Base-by-base conservation (phyloP, 2,797 vertebrate species). In the Pangasius mekongensis region DNA sequence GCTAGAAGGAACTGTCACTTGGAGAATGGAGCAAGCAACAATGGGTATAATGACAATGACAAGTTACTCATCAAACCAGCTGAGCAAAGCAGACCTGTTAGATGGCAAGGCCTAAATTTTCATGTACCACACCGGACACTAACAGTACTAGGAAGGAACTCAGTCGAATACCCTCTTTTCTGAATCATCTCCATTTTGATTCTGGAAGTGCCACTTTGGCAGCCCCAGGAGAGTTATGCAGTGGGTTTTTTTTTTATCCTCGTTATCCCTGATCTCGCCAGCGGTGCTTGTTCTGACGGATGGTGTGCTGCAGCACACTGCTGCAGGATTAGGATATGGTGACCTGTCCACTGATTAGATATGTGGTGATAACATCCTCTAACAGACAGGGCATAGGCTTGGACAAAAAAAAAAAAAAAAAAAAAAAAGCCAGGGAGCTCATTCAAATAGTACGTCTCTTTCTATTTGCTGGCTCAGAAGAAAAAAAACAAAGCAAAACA, bases 251-350 rank as follows among this genome's bases (percentile, higher is more conserved):
- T 91, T 90, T 91, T 91, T 88, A 92, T 91, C 92, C 90, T 86
- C 90, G 87, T 90, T 92, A 92, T 89, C 88, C 80, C 83, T 86
- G 84, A 91, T 91, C 90, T 91, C 30, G 90, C 91, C 91, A 91
- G 89, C 85, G 60, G 80, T 30, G 74, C 84, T 91, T 89, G 90
- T 88, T 91, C 87, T 92, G 92, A 91, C 83, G 88, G 88, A 92
- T 89, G 83, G 74, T 82, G 54, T 77, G 33, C 64, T 71, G 87
- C 64, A 52, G 64, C 87, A 87, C 85, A 82, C 66, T 77, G 81
- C 87, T 81, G 85, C 49, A 88, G 87, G 89, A 90, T 89, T 89
- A 92, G 86, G 69, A 78, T 87, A 84, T 49, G 80, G 87, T 89
- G 90, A 91, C 89, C 85, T 67, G 90, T 90, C 83, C 86, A 86